Evolutionary conservation across 2,888 invertebrate genomes (phyloP), one percentile per base, ranked within the genome.

Genomic region (Lissonota sp.): DNA sequence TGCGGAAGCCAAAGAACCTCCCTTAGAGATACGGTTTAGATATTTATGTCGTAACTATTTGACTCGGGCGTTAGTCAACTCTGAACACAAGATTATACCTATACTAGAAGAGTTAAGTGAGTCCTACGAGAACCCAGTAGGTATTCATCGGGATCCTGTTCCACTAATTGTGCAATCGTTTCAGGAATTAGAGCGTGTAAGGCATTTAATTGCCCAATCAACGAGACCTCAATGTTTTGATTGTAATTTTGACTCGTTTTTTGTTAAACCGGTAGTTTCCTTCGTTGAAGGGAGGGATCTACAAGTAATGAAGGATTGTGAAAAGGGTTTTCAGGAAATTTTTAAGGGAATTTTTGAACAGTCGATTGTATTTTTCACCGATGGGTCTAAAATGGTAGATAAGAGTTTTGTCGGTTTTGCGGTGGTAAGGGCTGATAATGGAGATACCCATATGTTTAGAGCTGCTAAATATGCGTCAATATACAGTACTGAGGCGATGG

Each of bases 361-460:
- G 6, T 67, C 4, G 8, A n/a, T 10, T 16, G 49, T 37, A 4
- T 53, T 39, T 51, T 51, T 12, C n/a, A 67, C 53, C 10, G 67
- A 67, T 39, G 55, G 55, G 42, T 69, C 69, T 53, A 69, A 69
- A n/a, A 69, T 55, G 37, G 10, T 6, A 1, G 53, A 69, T 53
- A 55, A n/a, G 42, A 16, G 53, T 14, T 53, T 55, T 53, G 40
- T 12, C 14, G 39, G 12, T 37, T 51, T 39, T 49, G 46, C 40
- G 6, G 67, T 42, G 42, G 67, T 67, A 6, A 53, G 39, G 37
- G 51, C 40, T 53, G 53, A 40, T 37, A 70, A 5, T 37, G 53
- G 12, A 16, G 57, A 7, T 14, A n/a, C 44, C 14, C 8, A 10
- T 3, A n/a, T 46, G 46, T 46, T 46, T n/a, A 46, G 10, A 46